Evolutionary conservation across 2,888 invertebrate genomes (phyloP).

Genomic region (Aporophyla nigra): DNA sequence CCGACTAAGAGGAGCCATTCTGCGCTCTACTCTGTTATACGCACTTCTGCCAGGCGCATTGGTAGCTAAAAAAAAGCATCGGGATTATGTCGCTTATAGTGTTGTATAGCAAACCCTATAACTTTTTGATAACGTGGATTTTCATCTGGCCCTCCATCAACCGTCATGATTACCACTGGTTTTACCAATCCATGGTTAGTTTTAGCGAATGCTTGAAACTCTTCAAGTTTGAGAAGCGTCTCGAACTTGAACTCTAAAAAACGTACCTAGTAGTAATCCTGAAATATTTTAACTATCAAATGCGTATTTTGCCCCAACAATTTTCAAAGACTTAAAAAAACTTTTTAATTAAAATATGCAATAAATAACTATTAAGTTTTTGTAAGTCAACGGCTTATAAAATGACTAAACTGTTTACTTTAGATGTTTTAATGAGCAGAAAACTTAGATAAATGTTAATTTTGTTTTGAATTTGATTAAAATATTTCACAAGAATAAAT

Average conservation of each 20-base stretch:
- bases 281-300: neutral
- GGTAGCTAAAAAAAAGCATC: too few species aligned
- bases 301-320: neutral
- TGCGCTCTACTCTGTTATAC: neutral
- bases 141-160: too few species aligned
- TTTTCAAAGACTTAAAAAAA: neutral
- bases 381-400: constrained; percentile 1
- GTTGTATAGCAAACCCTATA: too few species aligned
- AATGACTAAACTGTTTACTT: constrained; percentile 12
- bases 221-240: too few species aligned
- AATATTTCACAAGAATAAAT: constrained; percentile 12
- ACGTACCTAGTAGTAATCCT: too few species aligned
- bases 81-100: too few species aligned
- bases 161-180: too few species aligned
- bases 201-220: too few species aligned
- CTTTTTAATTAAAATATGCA: neutral
- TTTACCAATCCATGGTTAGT: too few species aligned
- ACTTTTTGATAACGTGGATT: too few species aligned
- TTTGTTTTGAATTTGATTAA: constrained; percentile 6
- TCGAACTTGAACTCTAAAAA: too few species aligned
- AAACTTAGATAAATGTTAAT: constrained; percentile 7
- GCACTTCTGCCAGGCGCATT: too few species aligned
- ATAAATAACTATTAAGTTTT: neutral
- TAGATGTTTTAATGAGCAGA: constrained; percentile 20
- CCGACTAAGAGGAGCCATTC: constrained; percentile 1